Evolutionary conservation across 2,797 vertebrate genomes (phyloP), one percentile per base, ranked within the genome.

Genomic region (Nasua narica): DNA sequence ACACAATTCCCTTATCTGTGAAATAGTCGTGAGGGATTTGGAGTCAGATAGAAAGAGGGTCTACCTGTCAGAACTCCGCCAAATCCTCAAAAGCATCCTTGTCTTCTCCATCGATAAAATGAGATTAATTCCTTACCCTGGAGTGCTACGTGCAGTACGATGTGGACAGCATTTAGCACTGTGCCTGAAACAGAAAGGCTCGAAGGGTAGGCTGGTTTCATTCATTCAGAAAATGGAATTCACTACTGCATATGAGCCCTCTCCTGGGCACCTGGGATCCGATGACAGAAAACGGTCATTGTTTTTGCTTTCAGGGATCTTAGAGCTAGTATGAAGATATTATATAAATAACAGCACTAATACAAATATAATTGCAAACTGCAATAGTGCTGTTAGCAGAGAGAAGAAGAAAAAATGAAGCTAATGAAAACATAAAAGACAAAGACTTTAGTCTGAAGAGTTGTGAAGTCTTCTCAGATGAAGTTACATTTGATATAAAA

Each of bases 91-190:
- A 37, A 27, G 19, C 13, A 16, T 1, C 6, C 7, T 62, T 7
- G 46, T 9, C 25, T 2, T n/a, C 56, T 25, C 62, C 9, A 2
- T 37, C 52, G 48, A 7, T 19, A 56, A 89, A 69, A 48, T 37
- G 58, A 83, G 40, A 69, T 2, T 14, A 12, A 5, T 12, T 3
- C 37, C 29, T 54, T 50, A 37, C 50, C 32, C 0, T 1, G 29
- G 52, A 62, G 2, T 0, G 0, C 6, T 4, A 0, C 2, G 2
- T 6, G 9, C 2, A 1, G 32, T 7, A 5, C 3, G 6, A 27
- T 3, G 23, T 27, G 25, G 16, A 15, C 2, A 5, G 29, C 60
- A 15, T 10, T 29, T 13, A 29, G 7, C 72, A 32, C 8, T 0
- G 37, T 1, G n/a, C 10, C 78, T 35, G 6, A 62, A 25, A 6